phyloP scores from a whole-genome alignment of 2,113 vertebrate genomes.

The Amphiprion percula region DNA sequence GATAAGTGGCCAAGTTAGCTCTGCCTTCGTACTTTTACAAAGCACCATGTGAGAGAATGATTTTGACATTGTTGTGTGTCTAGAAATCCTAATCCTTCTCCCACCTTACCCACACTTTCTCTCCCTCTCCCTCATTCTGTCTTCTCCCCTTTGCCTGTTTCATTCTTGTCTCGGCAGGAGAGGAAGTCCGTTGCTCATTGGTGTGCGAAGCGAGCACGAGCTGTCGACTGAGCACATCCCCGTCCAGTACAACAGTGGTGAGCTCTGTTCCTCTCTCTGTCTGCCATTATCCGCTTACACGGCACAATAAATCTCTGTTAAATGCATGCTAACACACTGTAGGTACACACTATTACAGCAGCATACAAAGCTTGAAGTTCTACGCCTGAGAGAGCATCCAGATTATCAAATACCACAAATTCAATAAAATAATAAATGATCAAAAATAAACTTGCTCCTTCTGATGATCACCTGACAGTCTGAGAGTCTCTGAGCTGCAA shows the following conservation, averaged over 20 bases:
- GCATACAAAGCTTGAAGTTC: neutral
- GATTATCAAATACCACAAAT: neutral
- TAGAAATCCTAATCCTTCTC: slow-evolving; percentile 35
- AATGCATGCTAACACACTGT: neutral
- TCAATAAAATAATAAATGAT: neutral
- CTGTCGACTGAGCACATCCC: slow-evolving; percentile 92
- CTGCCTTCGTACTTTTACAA: neutral
- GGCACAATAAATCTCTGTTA: slow-evolving; percentile 4
- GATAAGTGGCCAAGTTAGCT: slow-evolving; percentile 18
- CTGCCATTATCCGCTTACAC: slow-evolving; percentile 32
- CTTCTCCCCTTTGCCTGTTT: slow-evolving; percentile 37
- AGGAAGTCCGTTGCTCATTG: slow-evolving; percentile 96
- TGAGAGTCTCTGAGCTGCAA: no score
- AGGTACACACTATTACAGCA: neutral
- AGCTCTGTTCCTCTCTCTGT: slow-evolving; percentile 74
- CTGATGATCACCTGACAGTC: no score
- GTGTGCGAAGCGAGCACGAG: slow-evolving; percentile 93
- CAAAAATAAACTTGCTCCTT: neutral
- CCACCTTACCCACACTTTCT: neutral
- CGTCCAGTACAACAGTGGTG: slow-evolving; percentile 91
- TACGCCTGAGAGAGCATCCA: neutral
- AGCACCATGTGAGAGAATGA: slow-evolving; percentile 14
- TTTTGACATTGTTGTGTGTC: slow-evolving; percentile 20
- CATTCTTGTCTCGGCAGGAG: slow-evolving; percentile 83
- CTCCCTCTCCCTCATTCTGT: neutral